Conservation (phyloP, 2,113 vertebrate species). For the Chaetodon auriga region DNA sequence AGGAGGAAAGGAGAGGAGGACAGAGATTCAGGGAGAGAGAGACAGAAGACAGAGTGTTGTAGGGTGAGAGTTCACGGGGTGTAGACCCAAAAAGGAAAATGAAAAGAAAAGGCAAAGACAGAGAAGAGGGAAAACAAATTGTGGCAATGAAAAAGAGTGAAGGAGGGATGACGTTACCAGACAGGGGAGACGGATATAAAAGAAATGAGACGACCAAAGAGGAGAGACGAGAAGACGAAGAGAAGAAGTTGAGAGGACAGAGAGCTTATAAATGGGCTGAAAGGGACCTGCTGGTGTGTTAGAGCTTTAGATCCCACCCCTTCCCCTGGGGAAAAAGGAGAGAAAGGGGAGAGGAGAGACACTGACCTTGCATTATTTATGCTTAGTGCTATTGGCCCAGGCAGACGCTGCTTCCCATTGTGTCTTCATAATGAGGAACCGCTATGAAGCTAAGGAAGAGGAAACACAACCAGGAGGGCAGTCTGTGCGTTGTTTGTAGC, state of each 20-base stretch:
- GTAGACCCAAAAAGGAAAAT: constrained; percentile 3
- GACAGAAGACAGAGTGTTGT: not conserved
- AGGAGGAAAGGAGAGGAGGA: not conserved
- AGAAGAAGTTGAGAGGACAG: constrained; percentile 56
- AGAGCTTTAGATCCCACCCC: constrained; percentile 74
- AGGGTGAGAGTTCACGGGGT: constrained; percentile 1
- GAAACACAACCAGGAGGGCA: constrained; percentile 72
- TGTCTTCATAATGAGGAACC: constrained; percentile 86
- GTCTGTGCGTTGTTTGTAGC: constrained; percentile 31
- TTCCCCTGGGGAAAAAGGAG: constrained; percentile 69
- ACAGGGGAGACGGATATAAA: constrained; percentile 2
- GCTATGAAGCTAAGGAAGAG: constrained; percentile 78
- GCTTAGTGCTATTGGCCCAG: constrained; percentile 84
- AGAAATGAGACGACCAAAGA: constrained; percentile 14
- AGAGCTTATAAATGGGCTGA: constrained; percentile 73
- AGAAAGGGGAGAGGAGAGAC: constrained; percentile 78
- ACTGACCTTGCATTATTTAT: constrained; percentile 88
- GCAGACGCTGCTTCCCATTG: constrained; percentile 80
- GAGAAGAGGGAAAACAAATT: not conserved
- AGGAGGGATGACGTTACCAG: constrained; percentile 6
- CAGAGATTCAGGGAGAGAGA: not conserved
- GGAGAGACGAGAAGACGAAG: constrained; percentile 43
- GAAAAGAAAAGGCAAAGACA: not conserved
- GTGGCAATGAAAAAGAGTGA: not conserved
- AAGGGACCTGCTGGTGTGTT: constrained; percentile 80